Evolutionary conservation across 2,113 vertebrate genomes (phyloP).

Genomic region (Cynoglossus semilaevis): DNA sequence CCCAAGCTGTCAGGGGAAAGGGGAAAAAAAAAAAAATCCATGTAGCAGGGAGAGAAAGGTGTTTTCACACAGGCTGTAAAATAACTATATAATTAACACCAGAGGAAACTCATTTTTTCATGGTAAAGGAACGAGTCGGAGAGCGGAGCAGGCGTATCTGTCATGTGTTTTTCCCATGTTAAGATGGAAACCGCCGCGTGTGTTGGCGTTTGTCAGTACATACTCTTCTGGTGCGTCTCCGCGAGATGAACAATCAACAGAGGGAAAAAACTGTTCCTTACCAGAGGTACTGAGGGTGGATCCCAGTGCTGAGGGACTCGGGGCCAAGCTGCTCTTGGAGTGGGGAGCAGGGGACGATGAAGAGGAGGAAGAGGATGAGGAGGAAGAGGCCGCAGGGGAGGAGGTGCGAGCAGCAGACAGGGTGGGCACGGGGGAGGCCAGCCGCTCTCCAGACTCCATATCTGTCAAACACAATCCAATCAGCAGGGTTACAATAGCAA

Average conservation of each 20-base stretch:
- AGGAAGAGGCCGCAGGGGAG: slow-evolving; percentile 77
- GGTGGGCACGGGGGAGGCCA: slow-evolving; percentile 83
- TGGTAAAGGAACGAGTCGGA: slow-evolving; percentile 54
- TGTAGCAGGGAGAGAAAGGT: slow-evolving; percentile 62
- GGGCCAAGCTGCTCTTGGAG: slow-evolving; percentile 86
- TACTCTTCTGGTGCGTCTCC: not conserved
- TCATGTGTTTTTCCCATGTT: slow-evolving; percentile 26
- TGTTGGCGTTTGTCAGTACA: slow-evolving; percentile 11
- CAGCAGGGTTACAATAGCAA: slow-evolving; percentile 72
- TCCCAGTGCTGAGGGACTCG: slow-evolving; percentile 82
- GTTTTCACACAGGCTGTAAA: slow-evolving; percentile 63
- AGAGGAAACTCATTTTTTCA: slow-evolving; percentile 61
- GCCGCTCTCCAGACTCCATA: slow-evolving; percentile 98
- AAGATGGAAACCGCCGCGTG: slow-evolving; percentile 20
- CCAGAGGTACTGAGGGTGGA: slow-evolving; percentile 88
- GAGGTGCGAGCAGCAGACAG: slow-evolving; percentile 84
- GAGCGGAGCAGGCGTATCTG: slow-evolving; percentile 58
- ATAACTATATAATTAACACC: slow-evolving; percentile 74
- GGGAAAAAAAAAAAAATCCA: slow-evolving; percentile 27
- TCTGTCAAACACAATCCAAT: slow-evolving; percentile 81
- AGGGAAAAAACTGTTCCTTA: slow-evolving; percentile 67
- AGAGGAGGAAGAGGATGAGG: slow-evolving; percentile 78
- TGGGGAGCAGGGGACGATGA: slow-evolving; percentile 74
- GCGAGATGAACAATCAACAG: slow-evolving; percentile 28
- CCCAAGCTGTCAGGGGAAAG: slow-evolving; percentile 65